phyloP scores from a whole-genome alignment of 2,888 invertebrate species.

The Aleiodes alternator region DNA sequence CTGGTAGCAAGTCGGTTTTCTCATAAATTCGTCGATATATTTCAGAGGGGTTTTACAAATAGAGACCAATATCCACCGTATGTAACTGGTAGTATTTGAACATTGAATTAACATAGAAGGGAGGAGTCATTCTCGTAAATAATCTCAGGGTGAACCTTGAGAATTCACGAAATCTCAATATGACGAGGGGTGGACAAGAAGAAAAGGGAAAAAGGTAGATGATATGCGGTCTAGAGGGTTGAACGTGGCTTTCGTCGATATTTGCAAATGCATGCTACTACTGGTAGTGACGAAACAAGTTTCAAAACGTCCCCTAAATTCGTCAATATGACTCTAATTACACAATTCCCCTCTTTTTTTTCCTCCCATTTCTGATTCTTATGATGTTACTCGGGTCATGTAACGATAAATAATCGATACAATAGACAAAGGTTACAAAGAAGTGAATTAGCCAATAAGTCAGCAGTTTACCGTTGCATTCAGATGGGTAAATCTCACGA shows the following conservation, averaged over 20 bases:
- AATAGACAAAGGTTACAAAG: slow-evolving; percentile 6
- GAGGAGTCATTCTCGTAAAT: slow-evolving; percentile 74
- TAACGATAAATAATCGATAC: slow-evolving; percentile 56
- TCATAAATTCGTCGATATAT: slow-evolving; percentile 74
- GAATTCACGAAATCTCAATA: background rate
- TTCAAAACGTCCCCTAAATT: slow-evolving; percentile 66
- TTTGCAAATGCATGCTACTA: background rate
- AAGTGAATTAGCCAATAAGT: too few species aligned
- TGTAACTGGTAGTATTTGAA: slow-evolving; percentile 42
- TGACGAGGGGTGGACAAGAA: slow-evolving; percentile 33
- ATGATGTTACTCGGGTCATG: slow-evolving; percentile 34
- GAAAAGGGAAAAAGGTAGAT: slow-evolving; percentile 38
- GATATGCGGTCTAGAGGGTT: slow-evolving; percentile 48
- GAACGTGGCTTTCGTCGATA: background rate
- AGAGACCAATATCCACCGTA: slow-evolving; percentile 35
- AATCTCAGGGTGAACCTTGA: slow-evolving; percentile 48
- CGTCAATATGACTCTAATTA: slow-evolving; percentile 65
- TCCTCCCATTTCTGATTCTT: slow-evolving; percentile 43
- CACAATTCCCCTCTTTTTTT: slow-evolving; percentile 40
- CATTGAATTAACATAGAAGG: slow-evolving; percentile 68
- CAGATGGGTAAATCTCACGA: background rate
- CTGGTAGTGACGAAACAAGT: slow-evolving; percentile 43
- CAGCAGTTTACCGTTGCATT: too few species aligned
- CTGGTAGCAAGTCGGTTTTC: slow-evolving; percentile 66
- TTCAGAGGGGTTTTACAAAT: slow-evolving; percentile 52